Percentiles rank a stretch among this genome's conserved stretches.
These are phyloP conservation scores for Acanthosepion pharaonis DNA, from an alignment of 2,888 invertebrate species.

Conservation along the genomic window DNA sequence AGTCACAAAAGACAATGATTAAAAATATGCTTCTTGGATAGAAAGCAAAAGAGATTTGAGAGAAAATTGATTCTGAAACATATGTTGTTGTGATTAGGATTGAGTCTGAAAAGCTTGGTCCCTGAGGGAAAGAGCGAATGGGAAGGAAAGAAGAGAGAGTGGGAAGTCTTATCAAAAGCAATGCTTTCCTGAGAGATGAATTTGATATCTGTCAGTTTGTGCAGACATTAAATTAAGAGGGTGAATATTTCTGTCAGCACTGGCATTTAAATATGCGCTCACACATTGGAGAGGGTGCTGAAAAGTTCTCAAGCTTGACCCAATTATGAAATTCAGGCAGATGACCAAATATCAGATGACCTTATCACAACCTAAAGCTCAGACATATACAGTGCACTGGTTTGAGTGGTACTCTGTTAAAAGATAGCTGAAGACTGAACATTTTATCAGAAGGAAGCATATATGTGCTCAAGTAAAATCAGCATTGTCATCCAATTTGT, in stretches of 20 bases:
- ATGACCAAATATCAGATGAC: too few relatives aligned
- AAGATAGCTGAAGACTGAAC: too few relatives aligned
- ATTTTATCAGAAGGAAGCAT: too few relatives aligned
- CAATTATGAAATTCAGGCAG: too few relatives aligned
- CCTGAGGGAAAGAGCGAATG: not conserved
- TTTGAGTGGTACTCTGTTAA: too few relatives aligned
- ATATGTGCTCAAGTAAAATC: too few relatives aligned
- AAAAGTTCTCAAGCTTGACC: too few relatives aligned
- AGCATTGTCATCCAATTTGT: too few relatives aligned
- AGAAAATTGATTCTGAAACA: slow-evolving; percentile 2
- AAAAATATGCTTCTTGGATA: too few relatives aligned
- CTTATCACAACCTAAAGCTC: too few relatives aligned
- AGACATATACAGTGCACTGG: too few relatives aligned
- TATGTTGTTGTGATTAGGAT: not conserved
- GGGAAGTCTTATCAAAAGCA: not conserved
- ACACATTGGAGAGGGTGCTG: not conserved
- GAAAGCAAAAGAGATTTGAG: not conserved
- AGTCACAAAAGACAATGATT: too few relatives aligned
- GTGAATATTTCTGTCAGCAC: not conserved
- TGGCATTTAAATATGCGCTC: not conserved
- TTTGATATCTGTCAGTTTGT: not conserved
- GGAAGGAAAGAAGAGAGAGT: not conserved
- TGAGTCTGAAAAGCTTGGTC: not conserved
- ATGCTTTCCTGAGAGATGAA: not conserved
- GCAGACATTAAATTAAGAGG: not conserved